Conservation (phyloP, 2,797 vertebrate genomes). For the Discoglossus pictus region DNA sequence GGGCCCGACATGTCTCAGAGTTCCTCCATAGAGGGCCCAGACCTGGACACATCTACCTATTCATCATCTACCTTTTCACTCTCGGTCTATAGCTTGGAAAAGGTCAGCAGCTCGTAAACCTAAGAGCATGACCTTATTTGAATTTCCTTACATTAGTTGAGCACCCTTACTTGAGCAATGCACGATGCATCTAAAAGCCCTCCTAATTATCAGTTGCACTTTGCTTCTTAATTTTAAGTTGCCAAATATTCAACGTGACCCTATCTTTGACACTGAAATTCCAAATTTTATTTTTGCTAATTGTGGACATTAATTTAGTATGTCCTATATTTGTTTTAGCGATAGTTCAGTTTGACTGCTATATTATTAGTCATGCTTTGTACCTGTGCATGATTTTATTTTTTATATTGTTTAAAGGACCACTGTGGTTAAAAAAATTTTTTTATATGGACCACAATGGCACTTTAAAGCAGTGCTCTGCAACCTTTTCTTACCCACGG, state of each 20-base stretch:
- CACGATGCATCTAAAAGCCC: conserved; percentile 25
- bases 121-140: conserved; percentile 56
- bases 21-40: conserved; percentile 65
- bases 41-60: conserved; percentile 62
- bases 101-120: conserved; percentile 69
- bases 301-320: no score
- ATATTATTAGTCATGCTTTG: no score
- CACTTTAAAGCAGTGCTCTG: no score
- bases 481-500: no score
- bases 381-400: no score
- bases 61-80: conserved; percentile 75
- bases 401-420: no score
- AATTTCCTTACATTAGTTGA: conserved; percentile 42
- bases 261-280: background rate
- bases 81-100: conserved; percentile 75
- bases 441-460: no score
- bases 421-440: no score
- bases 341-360: no score
- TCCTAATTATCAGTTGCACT: background rate
- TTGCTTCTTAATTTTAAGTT: background rate
- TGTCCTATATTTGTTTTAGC: no score
- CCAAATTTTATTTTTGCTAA: background rate
- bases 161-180: conserved; percentile 4
- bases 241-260: background rate
- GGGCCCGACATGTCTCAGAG: conserved; percentile 68